phyloP scores from a whole-genome alignment of 2,113 vertebrate species.

The Casuarius casuarius region DNA sequence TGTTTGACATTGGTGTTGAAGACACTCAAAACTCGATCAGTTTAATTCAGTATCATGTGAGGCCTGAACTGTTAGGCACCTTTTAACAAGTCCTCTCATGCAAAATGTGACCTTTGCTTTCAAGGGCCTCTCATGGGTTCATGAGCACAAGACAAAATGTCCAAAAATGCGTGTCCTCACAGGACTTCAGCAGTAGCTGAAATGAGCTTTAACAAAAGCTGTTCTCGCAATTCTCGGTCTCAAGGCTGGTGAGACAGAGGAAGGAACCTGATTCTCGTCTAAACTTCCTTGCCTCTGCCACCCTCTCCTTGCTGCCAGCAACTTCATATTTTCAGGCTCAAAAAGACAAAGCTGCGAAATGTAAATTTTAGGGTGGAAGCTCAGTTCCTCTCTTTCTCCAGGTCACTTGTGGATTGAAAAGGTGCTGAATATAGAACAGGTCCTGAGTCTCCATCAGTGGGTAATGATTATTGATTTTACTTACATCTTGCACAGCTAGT shows the following conservation, averaged over 20 bases:
- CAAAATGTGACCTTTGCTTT: background rate
- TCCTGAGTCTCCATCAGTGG: background rate
- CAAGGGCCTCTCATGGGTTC: background rate
- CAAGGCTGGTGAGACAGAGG: too few relatives aligned
- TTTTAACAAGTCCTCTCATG: background rate
- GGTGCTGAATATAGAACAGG: background rate
- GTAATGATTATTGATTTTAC: background rate
- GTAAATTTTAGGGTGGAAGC: background rate
- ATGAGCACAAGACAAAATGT: background rate
- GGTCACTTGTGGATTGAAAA: background rate
- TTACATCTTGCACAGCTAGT: background rate
- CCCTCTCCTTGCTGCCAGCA: background rate
- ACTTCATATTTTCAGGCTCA: background rate
- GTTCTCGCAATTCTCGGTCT: rapidly evolving
- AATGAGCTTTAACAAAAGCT: background rate
- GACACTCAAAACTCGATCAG: background rate
- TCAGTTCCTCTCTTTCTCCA: background rate
- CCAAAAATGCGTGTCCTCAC: background rate
- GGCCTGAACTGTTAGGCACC: background rate
- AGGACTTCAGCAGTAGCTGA: background rate
- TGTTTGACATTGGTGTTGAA: background rate
- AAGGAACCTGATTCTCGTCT: rapidly evolving
- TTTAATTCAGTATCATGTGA: background rate
- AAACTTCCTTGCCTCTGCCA: too few relatives aligned
- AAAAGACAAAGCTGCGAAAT: background rate